Conservation (phyloP, 2,113 vertebrate genomes). For the Pycnonotus jocosus region DNA sequence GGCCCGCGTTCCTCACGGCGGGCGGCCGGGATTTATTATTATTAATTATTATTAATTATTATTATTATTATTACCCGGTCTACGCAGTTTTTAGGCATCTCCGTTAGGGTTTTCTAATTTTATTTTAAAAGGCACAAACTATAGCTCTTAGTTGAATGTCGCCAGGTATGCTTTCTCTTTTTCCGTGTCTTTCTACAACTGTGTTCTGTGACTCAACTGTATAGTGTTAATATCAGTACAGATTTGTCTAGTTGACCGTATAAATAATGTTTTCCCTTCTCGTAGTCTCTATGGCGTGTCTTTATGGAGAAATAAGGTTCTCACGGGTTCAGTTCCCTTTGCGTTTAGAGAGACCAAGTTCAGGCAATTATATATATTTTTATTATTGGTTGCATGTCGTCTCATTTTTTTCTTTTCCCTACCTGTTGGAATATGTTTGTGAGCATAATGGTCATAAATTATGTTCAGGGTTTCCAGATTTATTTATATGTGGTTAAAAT, state of each 20-base stretch:
- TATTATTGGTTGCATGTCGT: slow-evolving; percentile 94
- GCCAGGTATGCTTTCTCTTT: slow-evolving; percentile 87
- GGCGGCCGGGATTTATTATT: slow-evolving; percentile 67
- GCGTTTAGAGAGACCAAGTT: slow-evolving; percentile 81
- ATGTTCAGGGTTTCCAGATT: slow-evolving; percentile 91
- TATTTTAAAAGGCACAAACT: slow-evolving; percentile 86
- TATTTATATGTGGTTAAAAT: slow-evolving; percentile 99
- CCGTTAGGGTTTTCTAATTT: slow-evolving; percentile 68
- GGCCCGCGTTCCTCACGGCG: slow-evolving; percentile 11
- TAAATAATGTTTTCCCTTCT: slow-evolving; percentile 85
- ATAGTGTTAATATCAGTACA: slow-evolving; percentile 97
- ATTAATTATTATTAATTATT: slow-evolving; percentile 49
- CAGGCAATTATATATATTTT: slow-evolving; percentile 89
- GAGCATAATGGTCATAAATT: slow-evolving; percentile 89
- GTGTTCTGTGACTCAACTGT: slow-evolving; percentile 98
- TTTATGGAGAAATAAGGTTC: slow-evolving; percentile 86
- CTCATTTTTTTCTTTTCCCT: slow-evolving; percentile 52
- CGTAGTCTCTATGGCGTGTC: slow-evolving; percentile 90
- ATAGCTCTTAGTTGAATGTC: slow-evolving; percentile 89
- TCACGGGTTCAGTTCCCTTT: slow-evolving; percentile 80
- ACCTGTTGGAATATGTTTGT: slow-evolving; percentile 83
- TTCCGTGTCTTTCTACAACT: slow-evolving; percentile 95
- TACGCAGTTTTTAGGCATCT: slow-evolving; percentile 72
- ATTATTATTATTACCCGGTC: slow-evolving; percentile 63
- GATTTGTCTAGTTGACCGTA: slow-evolving; percentile 89